A percentile compares a stretch with the other conserved stretches of the same genome.
Evolutionary conservation across 2,797 vertebrate species (phyloP).

Genomic region (Apodemus agrarius): DNA sequence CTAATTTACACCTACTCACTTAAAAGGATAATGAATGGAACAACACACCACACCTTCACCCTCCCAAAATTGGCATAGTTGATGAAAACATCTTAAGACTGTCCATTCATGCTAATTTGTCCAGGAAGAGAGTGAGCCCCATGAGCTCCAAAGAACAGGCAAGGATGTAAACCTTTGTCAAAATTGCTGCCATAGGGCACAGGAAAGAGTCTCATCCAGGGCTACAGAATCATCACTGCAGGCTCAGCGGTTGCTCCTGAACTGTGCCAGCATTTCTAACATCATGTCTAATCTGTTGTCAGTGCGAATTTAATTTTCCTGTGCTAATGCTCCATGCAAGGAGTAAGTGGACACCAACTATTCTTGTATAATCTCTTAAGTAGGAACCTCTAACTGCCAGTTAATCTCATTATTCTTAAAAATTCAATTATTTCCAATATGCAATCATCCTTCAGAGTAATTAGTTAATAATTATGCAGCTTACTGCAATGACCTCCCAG

Average conservation of each 20-base stretch:
- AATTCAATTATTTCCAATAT: not conserved
- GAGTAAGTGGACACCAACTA: not conserved
- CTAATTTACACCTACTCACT: not conserved
- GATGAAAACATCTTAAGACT: not conserved
- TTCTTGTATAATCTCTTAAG: slow-evolving; percentile 8
- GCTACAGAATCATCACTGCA: not conserved
- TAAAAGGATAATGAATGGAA: not conserved
- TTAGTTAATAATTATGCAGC: slow-evolving; percentile 16
- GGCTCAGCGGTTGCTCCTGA: not conserved
- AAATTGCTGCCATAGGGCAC: not conserved
- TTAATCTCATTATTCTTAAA: slow-evolving; percentile 53
- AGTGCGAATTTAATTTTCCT: slow-evolving; percentile 22
- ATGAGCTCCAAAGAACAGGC: not conserved
- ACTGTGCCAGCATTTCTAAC: not conserved
- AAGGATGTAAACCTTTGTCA: not conserved
- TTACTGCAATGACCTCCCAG: slow-evolving; percentile 19
- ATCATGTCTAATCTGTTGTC: not conserved
- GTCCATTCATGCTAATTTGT: not conserved
- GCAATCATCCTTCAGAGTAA: slow-evolving; percentile 55
- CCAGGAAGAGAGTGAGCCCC: not conserved
- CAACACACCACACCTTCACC: not conserved
- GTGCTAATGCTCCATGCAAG: not conserved
- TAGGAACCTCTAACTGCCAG: not conserved
- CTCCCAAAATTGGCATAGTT: not conserved
- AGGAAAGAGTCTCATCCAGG: not conserved